Percentiles rank a stretch among this genome's conserved stretches.
Evolutionary conservation across 2,888 invertebrate genomes (phyloP).

Genomic region (Timema cristinae): DNA sequence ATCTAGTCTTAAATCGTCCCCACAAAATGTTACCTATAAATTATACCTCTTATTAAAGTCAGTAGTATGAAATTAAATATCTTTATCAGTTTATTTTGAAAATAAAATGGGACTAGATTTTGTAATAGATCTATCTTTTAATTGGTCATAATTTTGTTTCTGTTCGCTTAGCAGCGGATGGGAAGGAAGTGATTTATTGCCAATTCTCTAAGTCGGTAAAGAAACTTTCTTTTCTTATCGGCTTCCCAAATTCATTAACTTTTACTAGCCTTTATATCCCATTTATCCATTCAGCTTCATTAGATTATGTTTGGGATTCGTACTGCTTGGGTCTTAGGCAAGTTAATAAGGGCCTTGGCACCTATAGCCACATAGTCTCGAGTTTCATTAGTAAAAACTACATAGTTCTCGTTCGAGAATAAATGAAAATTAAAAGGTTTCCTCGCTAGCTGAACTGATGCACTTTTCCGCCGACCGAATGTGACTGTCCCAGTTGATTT

Average conservation of each 20-base stretch:
- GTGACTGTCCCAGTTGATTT: too few relatives aligned
- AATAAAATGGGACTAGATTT: constrained; percentile 19
- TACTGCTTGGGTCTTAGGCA: too few relatives aligned
- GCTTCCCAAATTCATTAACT: constrained; percentile 30
- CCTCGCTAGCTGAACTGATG: too few relatives aligned
- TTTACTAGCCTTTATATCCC: constrained; percentile 21
- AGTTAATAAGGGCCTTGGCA: too few relatives aligned
- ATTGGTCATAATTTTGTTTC: constrained; percentile 31
- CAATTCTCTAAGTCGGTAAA: not conserved
- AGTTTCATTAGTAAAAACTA: too few relatives aligned
- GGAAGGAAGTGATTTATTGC: constrained; percentile 29
- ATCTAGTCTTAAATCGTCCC: too few relatives aligned
- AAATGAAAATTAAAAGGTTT: too few relatives aligned
- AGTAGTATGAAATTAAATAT: not conserved
- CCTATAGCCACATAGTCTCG: too few relatives aligned
- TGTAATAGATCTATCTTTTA: constrained; percentile 30
- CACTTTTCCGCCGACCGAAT: too few relatives aligned
- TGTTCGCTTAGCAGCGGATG: constrained; percentile 30
- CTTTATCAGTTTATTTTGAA: not conserved
- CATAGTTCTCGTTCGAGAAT: too few relatives aligned
- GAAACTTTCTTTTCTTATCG: constrained; percentile 21
- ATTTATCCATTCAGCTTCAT: constrained; percentile 22
- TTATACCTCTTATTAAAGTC: not conserved
- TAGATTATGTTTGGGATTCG: not conserved
- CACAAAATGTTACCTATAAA: constrained; percentile 17